Evolutionary conservation across 2,888 invertebrate species (phyloP), one percentile per base, ranked within the genome.

Genomic region (Cheilosia grossa): DNA sequence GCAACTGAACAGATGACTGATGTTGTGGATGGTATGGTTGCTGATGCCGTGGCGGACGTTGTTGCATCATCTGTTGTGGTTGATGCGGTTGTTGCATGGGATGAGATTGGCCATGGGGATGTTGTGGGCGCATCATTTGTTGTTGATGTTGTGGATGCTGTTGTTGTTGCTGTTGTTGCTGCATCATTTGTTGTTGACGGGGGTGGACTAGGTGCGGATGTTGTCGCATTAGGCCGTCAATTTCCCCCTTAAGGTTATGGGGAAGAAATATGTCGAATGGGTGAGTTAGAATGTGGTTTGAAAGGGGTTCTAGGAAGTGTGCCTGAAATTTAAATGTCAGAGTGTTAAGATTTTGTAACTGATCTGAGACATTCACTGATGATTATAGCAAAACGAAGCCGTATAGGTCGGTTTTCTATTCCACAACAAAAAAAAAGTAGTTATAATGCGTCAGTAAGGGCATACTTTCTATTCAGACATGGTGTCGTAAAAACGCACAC

Each of bases 201-300:
- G 95, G 95, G 89, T 94, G 94, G 67, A 95, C 94, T 86, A 95
- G 91, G 91, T 95, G 96, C 56, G 95, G 96, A 92, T 96, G 96
- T 88, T 96, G 95, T 88, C 96, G 93, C 94, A 96, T 96, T 87
- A 97, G 93, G 54, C 95, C 96, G 91, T 97, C 96, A 88, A 97
- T 92, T 92, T 97, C 97, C 81, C 96, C 96, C 92, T 94, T 89
- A 33, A 77, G 1, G 13, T 37, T 3, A 10, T 2, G 37, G 3
- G 10, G 10, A 4, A 49, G 10, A 51, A 13, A 19, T 24, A 44
- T 27, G n/a, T 9, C 10, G 15, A 9, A 24, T 37, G 17, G 13
- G 4, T 4, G 9, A 15, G 9, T 67, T 53, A n/a, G 17, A 6
- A 40, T 7, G 7, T 9, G n/a, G 15, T 7, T 19, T 10, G 0